These are phyloP conservation scores for Alethe diademata DNA, from an alignment of 2,113 vertebrate species.

Conservation along the genomic window DNA sequence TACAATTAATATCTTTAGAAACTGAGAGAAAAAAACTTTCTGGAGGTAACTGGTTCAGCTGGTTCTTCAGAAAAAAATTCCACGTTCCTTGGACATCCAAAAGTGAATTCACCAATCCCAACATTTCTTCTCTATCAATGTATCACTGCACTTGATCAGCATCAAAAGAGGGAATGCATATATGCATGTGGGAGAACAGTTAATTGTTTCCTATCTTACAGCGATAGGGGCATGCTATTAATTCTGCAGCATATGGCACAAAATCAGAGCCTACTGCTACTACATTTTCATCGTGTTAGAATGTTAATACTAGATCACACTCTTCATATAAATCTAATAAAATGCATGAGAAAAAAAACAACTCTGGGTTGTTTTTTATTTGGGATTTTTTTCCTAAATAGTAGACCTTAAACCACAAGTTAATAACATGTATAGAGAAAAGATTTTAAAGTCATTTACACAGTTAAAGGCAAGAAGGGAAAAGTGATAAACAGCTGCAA, in stretches of 20 bases:
- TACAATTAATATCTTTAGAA: background rate
- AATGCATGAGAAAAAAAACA: background rate
- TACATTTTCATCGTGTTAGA: background rate
- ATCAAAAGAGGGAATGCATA: background rate
- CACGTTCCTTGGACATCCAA: background rate
- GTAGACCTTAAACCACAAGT: background rate
- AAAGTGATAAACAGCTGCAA: background rate
- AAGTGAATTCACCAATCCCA: background rate
- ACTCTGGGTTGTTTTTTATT: background rate
- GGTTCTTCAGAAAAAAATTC: background rate
- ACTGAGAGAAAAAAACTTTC: background rate
- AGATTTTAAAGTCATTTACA: background rate
- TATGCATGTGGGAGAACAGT: background rate
- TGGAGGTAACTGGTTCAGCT: background rate
- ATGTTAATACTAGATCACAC: background rate
- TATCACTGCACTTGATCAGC: background rate
- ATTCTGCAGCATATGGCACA: conserved; percentile 35
- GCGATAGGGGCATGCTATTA: background rate
- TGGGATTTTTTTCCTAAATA: accelerated
- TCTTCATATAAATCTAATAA: background rate
- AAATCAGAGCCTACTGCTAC: conserved; percentile 11
- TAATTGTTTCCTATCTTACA: conserved; percentile 22
- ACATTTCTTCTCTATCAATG: background rate
- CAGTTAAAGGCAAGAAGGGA: background rate
- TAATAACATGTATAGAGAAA: background rate